Base-by-base conservation (phyloP, 1,140 invertebrate species). In the Pachypsylla venusta region DNA sequence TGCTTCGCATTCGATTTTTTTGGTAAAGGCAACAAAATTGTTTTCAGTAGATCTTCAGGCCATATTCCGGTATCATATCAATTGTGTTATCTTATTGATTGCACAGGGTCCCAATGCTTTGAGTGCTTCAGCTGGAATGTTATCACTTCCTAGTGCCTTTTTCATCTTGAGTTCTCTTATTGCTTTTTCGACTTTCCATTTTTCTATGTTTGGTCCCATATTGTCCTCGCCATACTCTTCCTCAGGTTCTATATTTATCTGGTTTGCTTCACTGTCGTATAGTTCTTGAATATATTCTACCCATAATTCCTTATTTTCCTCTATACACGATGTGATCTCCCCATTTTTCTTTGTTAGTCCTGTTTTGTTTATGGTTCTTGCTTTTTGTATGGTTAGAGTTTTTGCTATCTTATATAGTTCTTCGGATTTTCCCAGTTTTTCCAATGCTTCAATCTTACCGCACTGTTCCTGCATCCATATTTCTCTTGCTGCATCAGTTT, bases 91-190 rank as follows among this genome's bases (percentile, higher is more conserved):
- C 39, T 22, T 57, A 40, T 24, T 16, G 22, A 48, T 48, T n/a
- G 42, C 42, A 48, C 16, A 48, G 22, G 42, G 42, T 19, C 42
- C 56, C 25, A 58, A 25, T 20, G 25, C 25, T 58, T 66, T 67
- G 48, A 62, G 62, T n/a, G 64, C n/a, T 58, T 67, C 64, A 35
- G 58, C 62, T 12, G 61, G 57, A 24, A 67, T 65, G 16, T 60
- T 61, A 60, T 66, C 65, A 5, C 24, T 20, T 54, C 64, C 63
- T 14, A 62, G 56, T 25, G 67, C 62, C 60, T 64, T 64, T 14
- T 65, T 64, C 26, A 58, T 61, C 25, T 60, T 53, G 27, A 66
- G 53, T 14, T 61, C 54, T 20, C 60, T 64, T 13, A 64, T 61
- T 30, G 60, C 48, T 28, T 28, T 35, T 27, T 19, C 19, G 3